These are phyloP conservation scores for Poeciliopsis occidentalis DNA, from an alignment of 2,113 vertebrate genomes.

Conservation along the genomic window DNA sequence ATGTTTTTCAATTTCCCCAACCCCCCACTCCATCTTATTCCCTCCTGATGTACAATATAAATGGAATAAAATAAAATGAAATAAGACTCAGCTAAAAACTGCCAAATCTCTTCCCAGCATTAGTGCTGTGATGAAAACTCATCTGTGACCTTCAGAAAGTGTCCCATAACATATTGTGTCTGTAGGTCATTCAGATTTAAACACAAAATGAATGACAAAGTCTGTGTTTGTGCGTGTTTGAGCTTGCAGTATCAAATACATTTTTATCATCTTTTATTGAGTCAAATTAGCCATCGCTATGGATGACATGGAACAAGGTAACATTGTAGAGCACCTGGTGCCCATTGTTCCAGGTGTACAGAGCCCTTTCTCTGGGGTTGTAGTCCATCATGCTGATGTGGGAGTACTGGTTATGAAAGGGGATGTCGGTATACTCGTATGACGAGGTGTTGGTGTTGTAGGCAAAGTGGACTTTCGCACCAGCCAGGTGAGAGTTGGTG, in stretches of 20 bases:
- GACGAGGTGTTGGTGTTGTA: constrained; percentile 78
- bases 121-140: constrained; percentile 24
- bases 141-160: constrained; percentile 45
- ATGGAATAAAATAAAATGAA: constrained; percentile 49
- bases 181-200: constrained; percentile 44
- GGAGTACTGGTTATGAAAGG: constrained; percentile 82
- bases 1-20: background rate
- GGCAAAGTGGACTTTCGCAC: constrained; percentile 79
- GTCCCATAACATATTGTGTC: constrained; percentile 46
- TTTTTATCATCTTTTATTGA: background rate
- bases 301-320: constrained; percentile 74
- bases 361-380: constrained; percentile 77
- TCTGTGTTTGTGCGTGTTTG: constrained; percentile 30
- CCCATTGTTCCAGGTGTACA: constrained; percentile 82
- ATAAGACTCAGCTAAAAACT: constrained; percentile 50
- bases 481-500: constrained; percentile 81
- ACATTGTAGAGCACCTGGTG: constrained; percentile 80
- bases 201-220: constrained; percentile 19
- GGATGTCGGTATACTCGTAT: constrained; percentile 79
- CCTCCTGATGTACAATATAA: constrained; percentile 25
- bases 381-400: constrained; percentile 85
- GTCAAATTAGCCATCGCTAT: constrained; percentile 61
- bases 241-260: constrained; percentile 1
- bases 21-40: constrained; percentile 38
- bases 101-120: constrained; percentile 15